Base-by-base conservation (phyloP, 2,797 vertebrate genomes). In the Ctenosaura bakeri region DNA sequence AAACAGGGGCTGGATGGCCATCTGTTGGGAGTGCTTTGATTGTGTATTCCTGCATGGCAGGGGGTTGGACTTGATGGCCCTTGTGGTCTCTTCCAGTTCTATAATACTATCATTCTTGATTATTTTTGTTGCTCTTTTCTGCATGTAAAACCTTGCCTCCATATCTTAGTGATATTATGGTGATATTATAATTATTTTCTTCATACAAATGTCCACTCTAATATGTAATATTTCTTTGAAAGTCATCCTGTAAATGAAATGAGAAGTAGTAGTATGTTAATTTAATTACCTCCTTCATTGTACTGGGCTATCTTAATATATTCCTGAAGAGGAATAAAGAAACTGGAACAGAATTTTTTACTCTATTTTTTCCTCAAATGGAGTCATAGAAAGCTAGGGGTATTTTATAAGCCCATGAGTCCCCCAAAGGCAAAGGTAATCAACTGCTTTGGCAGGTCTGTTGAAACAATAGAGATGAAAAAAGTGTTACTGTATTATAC, bases 271-370 rank as follows among this genome's bases (percentile, higher is more conserved):
- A 78, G 0, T 18, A 89, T 73, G 62, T 14, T 78, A 56, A 90
- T 91, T 62, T 38, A 77, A 90, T 90, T 91, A 92, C 83, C 54
- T 20, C 52, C 90, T 85, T 71, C 78, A 2, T 24, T 56, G 32
- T 13, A 38, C 64, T 86, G 38, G 83, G 35, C 2, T 38, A 24
- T 50, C 62, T 54, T 32, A 83, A 83, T 88, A 92, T 88, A 85
- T 16, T 16, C 1, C 87, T 62, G 78, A 93, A 76, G 5, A 84
- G 84, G 50, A 78, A 62, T 14, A 46, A 46, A 46, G 42, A 59
- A 77, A 79, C 89, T 91, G 69, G 82, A 66, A 86, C 73, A 92
- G 84, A 74, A 94, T 90, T 90, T 82, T 92, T 89, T n/a, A 64
- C 88, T 92, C 76, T 90, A 92, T 90, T 12, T 59, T 20, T 56